Conservation (phyloP, 1,140 invertebrate species). For the Mycetomoellerius zeteki region DNA sequence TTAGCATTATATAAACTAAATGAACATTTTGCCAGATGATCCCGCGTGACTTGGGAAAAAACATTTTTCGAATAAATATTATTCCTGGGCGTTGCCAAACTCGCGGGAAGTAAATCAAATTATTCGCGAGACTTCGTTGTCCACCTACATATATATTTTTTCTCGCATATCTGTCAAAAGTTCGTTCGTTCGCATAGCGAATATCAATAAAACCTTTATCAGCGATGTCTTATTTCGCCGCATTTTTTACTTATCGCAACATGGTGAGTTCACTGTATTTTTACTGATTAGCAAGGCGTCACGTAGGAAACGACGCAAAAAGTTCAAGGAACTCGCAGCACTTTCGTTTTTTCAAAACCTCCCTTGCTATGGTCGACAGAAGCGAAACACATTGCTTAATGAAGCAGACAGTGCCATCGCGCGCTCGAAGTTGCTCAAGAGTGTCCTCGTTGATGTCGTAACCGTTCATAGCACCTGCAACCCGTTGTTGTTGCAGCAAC, state of each 20-base stretch:
- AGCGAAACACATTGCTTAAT: conserved; percentile 72
- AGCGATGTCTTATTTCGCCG: not conserved
- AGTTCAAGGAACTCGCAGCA: not conserved
- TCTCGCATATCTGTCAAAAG: conserved; percentile 4
- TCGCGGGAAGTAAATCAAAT: conserved; percentile 47
- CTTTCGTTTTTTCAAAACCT: conserved; percentile 2
- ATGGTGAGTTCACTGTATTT: not conserved
- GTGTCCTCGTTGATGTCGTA: conserved; percentile 35
- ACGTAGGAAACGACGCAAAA: not conserved
- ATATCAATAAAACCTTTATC: not conserved
- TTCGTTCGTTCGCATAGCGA: conserved; percentile 10
- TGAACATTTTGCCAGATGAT: conserved; percentile 59
- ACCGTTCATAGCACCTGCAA: conserved; percentile 59
- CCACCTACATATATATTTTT: conserved; percentile 31
- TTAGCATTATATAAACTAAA: conserved; percentile 60
- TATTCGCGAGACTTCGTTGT: conserved; percentile 33
- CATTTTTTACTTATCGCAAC: not conserved
- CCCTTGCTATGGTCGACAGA: not conserved
- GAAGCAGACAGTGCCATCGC: conserved; percentile 69
- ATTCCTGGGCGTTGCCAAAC: conserved; percentile 30
- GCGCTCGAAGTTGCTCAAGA: conserved; percentile 13
- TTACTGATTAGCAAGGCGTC: not conserved
- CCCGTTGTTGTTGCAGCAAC: conserved; percentile 41
- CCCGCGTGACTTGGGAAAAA: conserved; percentile 55
- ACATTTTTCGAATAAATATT: conserved; percentile 61